Conservation (phyloP, 2,797 vertebrate genomes). For the Pelobates cultripes region DNA sequence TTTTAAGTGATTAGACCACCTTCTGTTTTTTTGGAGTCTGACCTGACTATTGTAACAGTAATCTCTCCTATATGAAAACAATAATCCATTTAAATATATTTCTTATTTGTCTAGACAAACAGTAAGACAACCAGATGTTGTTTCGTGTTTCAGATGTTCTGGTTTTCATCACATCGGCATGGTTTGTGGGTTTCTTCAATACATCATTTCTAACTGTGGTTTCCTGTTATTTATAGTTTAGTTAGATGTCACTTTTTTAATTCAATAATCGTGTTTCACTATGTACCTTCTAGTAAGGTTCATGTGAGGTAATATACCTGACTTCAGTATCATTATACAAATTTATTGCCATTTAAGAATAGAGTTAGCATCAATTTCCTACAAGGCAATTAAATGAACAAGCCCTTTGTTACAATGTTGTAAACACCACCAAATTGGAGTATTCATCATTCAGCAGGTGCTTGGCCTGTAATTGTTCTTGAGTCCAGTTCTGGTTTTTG, state of each 20-base stretch:
- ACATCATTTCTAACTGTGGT: conserved; percentile 20
- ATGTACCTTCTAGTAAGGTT: not conserved
- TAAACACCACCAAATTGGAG: too few species aligned
- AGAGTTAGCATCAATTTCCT: not conserved
- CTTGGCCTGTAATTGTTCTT: too few species aligned
- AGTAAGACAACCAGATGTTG: conserved; percentile 27
- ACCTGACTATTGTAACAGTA: conserved; percentile 6
- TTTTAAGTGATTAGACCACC: conserved; percentile 35
- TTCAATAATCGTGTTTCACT: not conserved
- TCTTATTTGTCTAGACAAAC: conserved; percentile 45
- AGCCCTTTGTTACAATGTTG: too few species aligned
- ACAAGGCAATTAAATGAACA: too few species aligned
- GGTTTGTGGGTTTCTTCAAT: conserved; percentile 21
- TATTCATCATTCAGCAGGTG: too few species aligned
- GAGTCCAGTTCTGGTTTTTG: too few species aligned
- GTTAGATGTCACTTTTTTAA: not conserved
- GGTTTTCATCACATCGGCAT: conserved; percentile 29
- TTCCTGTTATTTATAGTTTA: not conserved
- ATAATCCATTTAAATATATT: conserved; percentile 33
- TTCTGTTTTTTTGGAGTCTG: conserved; percentile 18
- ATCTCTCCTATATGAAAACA: conserved; percentile 32
- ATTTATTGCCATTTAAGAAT: too few species aligned
- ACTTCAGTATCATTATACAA: not conserved
- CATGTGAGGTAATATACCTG: not conserved
- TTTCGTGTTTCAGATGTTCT: conserved; percentile 30